Conservation (phyloP, 2,888 invertebrate genomes). For the Drosophila acutilabella region DNA sequence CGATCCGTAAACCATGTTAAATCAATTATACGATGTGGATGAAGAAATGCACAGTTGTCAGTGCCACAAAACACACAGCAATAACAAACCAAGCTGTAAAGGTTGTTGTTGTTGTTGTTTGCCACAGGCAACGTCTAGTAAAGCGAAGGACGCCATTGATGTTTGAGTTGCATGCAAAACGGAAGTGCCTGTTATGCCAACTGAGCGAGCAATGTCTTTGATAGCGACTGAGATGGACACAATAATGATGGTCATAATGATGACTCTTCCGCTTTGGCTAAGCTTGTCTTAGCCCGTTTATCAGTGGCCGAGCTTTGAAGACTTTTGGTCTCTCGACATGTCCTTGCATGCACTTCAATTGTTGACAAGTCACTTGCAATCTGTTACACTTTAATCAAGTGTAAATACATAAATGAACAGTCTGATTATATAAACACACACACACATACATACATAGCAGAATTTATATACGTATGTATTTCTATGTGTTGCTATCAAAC, state of each 20-base stretch:
- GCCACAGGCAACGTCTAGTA: slow-evolving; percentile 8
- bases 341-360: slow-evolving; percentile 85
- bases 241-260: slow-evolving; percentile 50
- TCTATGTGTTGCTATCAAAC: slow-evolving; percentile 36
- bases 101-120: slow-evolving; percentile 9
- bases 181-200: slow-evolving; percentile 60
- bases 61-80: neutral
- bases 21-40: neutral
- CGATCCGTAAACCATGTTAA: neutral
- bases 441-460: neutral
- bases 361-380: slow-evolving; percentile 84
- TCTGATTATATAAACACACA: neutral
- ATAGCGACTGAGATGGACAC: slow-evolving; percentile 39
- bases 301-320: slow-evolving; percentile 53
- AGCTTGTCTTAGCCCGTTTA: slow-evolving; percentile 34
- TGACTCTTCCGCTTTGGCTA: slow-evolving; percentile 38
- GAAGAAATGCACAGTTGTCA: slow-evolving; percentile 1
- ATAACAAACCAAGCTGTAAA: neutral
- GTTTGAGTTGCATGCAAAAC: slow-evolving; percentile 40
- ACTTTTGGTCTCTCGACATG: slow-evolving; percentile 84
- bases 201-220: slow-evolving; percentile 14
- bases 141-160: neutral
- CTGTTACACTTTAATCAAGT: slow-evolving; percentile 83
- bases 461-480: slow-evolving; percentile 2
- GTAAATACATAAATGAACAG: slow-evolving; percentile 57